Base-by-base conservation (phyloP, 2,888 invertebrate species). In the Epirrhoe alternata region DNA sequence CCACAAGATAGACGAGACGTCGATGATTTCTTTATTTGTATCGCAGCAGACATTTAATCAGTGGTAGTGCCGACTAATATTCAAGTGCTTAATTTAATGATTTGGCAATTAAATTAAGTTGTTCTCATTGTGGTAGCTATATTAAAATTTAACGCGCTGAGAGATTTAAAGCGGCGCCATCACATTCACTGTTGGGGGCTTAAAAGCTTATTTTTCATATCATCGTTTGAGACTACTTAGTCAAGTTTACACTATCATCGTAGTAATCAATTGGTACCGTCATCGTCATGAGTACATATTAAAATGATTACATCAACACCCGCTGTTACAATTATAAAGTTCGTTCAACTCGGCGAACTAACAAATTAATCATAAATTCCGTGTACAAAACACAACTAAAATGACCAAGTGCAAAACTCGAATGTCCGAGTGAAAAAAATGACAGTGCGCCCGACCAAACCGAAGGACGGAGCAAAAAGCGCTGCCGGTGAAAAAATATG, bases 61-160 rank as follows among this genome's bases (percentile, higher is more conserved):
- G 80, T 80, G 80, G 85, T 83, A 85, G 87, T 87, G 86, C 83
- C 81, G 86, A 87, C 89, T 91, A 91, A 92, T 91, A 91, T 87
- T 90, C 88, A 76, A 88, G 89, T 90, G 86, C 90, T 92, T 91
- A 90, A 89, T 88, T 92, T 92, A 92, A 93, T 90, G 92, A 90
- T 93, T 92, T 89, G 90, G 89, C 91, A 92, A 92, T 93, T 93
- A 92, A 92, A 92, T 92, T 93, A 91, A 92, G 91, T 87, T 88
- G 88, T 90, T 89, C 87, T 82, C 86, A 86, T 88, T 89, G 88
- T 89, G 88, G 92, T 89, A 89, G 91, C 90, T 88, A 87, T 89
- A 91, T 91, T 89, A 89, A 90, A 89, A 90, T 88, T 86, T 84
- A 90, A 86, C 82, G 86, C 85, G 86, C 82, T 85, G 85, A 84